Percentiles rank a stretch among this genome's conserved stretches.
Conservation (phyloP, 2,113 vertebrate genomes). For the Oxyura jamaicensis region DNA sequence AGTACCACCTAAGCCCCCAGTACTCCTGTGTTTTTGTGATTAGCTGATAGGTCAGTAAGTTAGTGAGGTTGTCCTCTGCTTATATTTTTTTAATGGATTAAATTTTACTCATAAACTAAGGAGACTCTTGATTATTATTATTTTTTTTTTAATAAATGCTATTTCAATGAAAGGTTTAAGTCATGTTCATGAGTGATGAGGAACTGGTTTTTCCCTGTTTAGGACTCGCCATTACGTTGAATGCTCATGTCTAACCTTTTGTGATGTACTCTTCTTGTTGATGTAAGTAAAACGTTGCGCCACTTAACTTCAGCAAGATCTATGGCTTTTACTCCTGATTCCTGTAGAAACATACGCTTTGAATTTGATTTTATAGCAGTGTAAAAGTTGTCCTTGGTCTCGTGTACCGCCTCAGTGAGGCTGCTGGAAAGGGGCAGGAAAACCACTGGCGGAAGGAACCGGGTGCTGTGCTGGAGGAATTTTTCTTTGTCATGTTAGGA, state of each 20-base stretch:
- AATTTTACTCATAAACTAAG: background rate
- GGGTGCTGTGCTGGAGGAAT: background rate
- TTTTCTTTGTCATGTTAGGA: background rate
- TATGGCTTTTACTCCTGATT: background rate
- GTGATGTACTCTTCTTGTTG: background rate
- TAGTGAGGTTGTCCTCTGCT: background rate
- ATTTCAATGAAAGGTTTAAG: background rate
- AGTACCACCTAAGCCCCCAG: background rate
- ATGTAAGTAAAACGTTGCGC: background rate
- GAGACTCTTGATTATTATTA: background rate
- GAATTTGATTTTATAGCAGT: background rate
- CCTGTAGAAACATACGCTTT: background rate
- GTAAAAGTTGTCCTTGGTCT: background rate
- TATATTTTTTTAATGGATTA: background rate
- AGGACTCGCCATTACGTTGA: background rate
- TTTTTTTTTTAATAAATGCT: background rate
- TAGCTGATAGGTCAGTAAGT: background rate
- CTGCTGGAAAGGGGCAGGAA: background rate
- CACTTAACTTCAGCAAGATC: background rate
- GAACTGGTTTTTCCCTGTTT: background rate
- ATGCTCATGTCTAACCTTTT: background rate
- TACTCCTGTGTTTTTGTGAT: background rate
- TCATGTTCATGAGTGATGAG: background rate
- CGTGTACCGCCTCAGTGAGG: accelerated
- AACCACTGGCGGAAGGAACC: background rate